Conservation (phyloP, 1,140 invertebrate species). For the Amphibalanus amphitrite region DNA sequence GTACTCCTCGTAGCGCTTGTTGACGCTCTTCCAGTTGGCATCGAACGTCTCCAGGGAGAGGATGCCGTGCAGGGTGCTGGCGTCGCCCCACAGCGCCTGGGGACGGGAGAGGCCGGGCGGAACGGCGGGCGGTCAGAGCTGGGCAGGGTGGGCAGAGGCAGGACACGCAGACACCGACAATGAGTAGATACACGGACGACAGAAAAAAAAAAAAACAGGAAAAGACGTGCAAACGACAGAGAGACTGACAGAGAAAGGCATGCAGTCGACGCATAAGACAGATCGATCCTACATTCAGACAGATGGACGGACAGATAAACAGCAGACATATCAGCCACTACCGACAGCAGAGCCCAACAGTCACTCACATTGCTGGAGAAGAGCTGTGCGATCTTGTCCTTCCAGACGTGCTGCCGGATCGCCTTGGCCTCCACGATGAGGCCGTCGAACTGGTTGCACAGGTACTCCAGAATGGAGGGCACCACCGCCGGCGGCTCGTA, state of each 20-base stretch:
- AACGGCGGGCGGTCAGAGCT: conserved; percentile 35
- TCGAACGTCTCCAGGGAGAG: too few species aligned
- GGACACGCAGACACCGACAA: background rate
- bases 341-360: too few species aligned
- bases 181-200: too few species aligned
- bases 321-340: too few species aligned
- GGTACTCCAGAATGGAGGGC: conserved; percentile 44
- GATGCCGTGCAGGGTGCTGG: conserved; percentile 30
- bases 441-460: conserved; percentile 61
- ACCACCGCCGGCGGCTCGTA: background rate
- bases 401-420: conserved; percentile 76
- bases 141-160: background rate
- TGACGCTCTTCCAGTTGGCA: conserved; percentile 61
- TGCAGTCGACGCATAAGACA: too few species aligned
- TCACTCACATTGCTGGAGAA: conserved; percentile 54
- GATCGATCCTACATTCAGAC: too few species aligned
- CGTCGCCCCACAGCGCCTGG: background rate
- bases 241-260: too few species aligned
- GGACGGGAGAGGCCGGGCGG: conserved; percentile 26
- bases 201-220: too few species aligned
- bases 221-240: too few species aligned
- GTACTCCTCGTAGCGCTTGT: conserved; percentile 75
- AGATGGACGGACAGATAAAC: too few species aligned
- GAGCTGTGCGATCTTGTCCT: conserved; percentile 54
- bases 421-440: conserved; percentile 65